These are phyloP conservation scores for Saccostrea cuccullata DNA, from an alignment of 1,140 invertebrate genomes.

Conservation along the genomic window DNA sequence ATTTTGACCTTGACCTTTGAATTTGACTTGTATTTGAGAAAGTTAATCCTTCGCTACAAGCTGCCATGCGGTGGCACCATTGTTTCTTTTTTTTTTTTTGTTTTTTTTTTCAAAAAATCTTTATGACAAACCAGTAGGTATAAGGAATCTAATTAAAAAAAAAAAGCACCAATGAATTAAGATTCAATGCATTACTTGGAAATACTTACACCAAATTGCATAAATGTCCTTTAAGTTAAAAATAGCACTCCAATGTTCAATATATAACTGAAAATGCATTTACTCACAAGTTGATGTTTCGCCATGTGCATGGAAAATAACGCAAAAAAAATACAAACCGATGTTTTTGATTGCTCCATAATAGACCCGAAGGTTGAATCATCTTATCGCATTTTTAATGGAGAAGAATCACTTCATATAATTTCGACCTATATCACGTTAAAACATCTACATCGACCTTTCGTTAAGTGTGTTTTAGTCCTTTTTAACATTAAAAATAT, in stretches of 20 bases:
- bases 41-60: too few species aligned
- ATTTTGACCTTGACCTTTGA: too few species aligned
- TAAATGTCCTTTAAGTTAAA: background rate
- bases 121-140: too few species aligned
- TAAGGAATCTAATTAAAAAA: background rate
- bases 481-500: background rate
- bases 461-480: constrained; percentile 16
- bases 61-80: too few species aligned
- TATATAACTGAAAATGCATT: background rate
- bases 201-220: background rate
- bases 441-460: constrained; percentile 27
- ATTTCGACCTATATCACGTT: background rate
- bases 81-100: too few species aligned
- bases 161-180: background rate
- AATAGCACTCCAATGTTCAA: background rate
- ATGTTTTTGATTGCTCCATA: background rate
- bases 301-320: constrained; percentile 2
- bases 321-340: background rate
- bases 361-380: background rate
- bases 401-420: constrained; percentile 1
- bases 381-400: background rate
- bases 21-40: too few species aligned
- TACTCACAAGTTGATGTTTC: background rate
- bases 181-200: too few species aligned
- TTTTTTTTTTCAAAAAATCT: too few species aligned